A percentile compares a stretch with the other conserved stretches of the same genome.
phyloP scores from a whole-genome alignment of 2,797 vertebrate genomes.

The Chloroceryle amazona region DNA sequence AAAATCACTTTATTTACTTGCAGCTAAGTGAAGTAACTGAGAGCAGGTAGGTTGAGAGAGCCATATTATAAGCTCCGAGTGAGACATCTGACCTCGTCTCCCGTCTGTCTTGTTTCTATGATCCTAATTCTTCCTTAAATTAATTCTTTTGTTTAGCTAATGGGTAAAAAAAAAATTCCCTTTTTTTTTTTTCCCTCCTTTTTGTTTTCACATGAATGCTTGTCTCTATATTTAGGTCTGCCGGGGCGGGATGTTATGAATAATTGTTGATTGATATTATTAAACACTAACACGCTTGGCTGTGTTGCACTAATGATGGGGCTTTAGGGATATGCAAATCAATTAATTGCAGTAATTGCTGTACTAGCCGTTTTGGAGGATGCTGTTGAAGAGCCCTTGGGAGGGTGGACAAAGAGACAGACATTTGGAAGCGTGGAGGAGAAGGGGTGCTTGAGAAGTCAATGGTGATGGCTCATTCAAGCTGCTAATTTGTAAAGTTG shows the following conservation, averaged over 20 bases:
- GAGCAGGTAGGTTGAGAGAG: not conserved
- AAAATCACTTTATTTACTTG: not conserved
- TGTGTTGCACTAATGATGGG: conserved; percentile 68
- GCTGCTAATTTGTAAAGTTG: not conserved
- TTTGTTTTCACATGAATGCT: conserved; percentile 57
- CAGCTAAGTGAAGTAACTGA: not conserved
- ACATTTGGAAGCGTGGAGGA: not conserved
- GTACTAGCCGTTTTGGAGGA: conserved; percentile 49
- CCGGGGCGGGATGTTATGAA: conserved; percentile 40
- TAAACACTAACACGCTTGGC: conserved; percentile 64
- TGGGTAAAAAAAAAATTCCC: too few species aligned
- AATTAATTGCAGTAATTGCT: conserved; percentile 67
- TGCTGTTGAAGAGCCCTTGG: conserved; percentile 40
- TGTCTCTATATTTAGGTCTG: conserved; percentile 67
- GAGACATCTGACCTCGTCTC: conserved; percentile 45
- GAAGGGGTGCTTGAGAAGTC: not conserved
- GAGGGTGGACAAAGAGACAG: not conserved
- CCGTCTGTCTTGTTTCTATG: conserved; percentile 9
- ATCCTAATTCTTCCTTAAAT: conserved; percentile 59
- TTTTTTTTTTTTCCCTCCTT: not conserved
- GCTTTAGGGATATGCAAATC: conserved; percentile 72
- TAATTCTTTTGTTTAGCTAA: conserved; percentile 68
- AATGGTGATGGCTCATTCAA: not conserved
- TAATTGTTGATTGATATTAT: conserved; percentile 68
- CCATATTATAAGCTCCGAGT: not conserved